phyloP scores from a whole-genome alignment of 2,113 vertebrate species.

The Lutjanus erythropterus region DNA sequence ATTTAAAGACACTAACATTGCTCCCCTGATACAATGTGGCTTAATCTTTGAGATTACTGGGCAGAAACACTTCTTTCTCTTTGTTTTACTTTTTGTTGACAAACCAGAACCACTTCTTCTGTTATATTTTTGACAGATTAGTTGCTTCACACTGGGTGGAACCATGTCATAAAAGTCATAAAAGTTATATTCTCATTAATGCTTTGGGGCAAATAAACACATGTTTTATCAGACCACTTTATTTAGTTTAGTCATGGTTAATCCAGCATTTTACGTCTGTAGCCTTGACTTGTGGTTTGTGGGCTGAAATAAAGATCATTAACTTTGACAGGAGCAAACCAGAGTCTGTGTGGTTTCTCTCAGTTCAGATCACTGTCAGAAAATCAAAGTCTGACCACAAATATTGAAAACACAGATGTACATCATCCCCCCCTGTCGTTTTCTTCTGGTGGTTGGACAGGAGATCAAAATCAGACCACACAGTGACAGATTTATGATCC shows the following conservation, averaged over 20 bases:
- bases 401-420: neutral
- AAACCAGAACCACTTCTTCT: no score
- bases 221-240: no score
- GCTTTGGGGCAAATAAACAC: no score
- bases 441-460: neutral
- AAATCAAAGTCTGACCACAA: neutral
- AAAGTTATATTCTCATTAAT: no score
- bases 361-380: neutral
- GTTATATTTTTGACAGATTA: no score
- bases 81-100: no score
- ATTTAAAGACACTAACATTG: no score
- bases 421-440: neutral
- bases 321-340: neutral
- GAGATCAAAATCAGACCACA: neutral
- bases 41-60: no score
- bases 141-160: no score
- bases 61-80: no score
- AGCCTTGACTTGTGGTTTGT: neutral
- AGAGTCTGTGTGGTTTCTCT: neutral
- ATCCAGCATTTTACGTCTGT: neutral
- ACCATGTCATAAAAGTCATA: no score
- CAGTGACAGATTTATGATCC: neutral
- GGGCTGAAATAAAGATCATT: neutral
- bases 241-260: neutral
- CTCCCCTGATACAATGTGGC: no score